phyloP scores from a whole-genome alignment of 2,113 vertebrate genomes.

The Bubo blakistoni region DNA sequence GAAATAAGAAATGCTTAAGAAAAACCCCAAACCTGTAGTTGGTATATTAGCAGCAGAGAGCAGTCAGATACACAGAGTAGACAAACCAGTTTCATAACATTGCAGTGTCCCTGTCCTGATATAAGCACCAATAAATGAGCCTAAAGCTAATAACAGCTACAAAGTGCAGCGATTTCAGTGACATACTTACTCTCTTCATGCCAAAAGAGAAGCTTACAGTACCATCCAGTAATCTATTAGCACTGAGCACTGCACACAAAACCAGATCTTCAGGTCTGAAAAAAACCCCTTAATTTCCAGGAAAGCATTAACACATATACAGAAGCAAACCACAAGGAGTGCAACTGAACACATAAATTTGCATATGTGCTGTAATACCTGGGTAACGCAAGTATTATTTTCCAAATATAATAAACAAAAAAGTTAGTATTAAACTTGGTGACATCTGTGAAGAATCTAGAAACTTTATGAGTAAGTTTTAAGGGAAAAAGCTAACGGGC shows the following conservation, averaged over 20 bases:
- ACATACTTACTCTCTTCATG: not conserved
- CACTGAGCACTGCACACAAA: not conserved
- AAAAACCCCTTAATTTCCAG: not conserved
- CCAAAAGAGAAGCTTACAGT: not conserved
- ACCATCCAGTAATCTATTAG: not conserved
- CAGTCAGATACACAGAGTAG: not conserved
- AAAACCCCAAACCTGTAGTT: not conserved
- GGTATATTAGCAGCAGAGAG: not conserved
- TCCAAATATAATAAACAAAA: not conserved
- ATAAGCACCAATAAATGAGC: not conserved
- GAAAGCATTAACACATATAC: not conserved
- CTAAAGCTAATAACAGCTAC: not conserved
- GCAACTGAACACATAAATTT: not conserved
- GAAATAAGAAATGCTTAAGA: not conserved
- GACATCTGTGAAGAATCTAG: not conserved
- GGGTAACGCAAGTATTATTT: not conserved
- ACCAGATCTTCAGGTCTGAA: not conserved
- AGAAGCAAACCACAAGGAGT: not conserved
- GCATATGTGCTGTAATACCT: not conserved
- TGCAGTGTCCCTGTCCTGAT: not conserved
- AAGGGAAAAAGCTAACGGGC: not conserved
- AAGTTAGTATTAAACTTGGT: not conserved
- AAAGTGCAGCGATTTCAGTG: not conserved
- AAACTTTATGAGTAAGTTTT: not conserved
- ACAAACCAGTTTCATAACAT: not conserved